phyloP scores from a whole-genome alignment of 1,140 invertebrate genomes.

The Oreohelix idahoensis region DNA sequence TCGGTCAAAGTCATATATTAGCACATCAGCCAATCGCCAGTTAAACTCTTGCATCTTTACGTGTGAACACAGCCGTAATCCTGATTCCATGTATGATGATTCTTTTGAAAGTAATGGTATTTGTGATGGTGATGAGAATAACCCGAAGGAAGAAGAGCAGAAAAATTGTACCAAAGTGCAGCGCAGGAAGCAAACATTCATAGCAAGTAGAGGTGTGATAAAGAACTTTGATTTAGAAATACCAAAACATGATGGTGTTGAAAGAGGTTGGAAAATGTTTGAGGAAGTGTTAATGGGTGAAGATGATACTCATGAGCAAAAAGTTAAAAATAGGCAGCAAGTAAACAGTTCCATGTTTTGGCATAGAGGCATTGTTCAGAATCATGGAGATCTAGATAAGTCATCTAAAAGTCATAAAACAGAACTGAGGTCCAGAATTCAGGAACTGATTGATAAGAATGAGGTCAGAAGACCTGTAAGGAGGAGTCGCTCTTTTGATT shows the following conservation, averaged over 20 bases:
- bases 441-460: constrained; percentile 1
- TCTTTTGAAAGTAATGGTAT: background rate
- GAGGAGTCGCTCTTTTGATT: constrained; percentile 26
- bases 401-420: background rate
- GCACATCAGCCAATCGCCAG: background rate
- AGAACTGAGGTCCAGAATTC: background rate
- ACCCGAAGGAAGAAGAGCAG: background rate
- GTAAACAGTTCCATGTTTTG: background rate
- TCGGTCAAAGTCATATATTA: background rate
- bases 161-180: background rate
- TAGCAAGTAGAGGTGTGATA: background rate
- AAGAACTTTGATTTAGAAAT: background rate
- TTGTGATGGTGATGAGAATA: constrained; percentile 3
- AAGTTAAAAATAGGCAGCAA: background rate
- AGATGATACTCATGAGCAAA: background rate
- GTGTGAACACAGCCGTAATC: background rate
- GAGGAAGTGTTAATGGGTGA: constrained; percentile 19
- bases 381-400: background rate
- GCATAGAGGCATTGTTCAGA: background rate
- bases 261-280: constrained; percentile 10
- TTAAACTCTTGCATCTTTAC: background rate
- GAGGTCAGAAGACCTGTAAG: background rate
- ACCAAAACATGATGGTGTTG: background rate
- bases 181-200: constrained; percentile 26
- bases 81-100: background rate